phyloP scores from a whole-genome alignment of 2,888 invertebrate genomes.

The Dynastes hyllus region DNA sequence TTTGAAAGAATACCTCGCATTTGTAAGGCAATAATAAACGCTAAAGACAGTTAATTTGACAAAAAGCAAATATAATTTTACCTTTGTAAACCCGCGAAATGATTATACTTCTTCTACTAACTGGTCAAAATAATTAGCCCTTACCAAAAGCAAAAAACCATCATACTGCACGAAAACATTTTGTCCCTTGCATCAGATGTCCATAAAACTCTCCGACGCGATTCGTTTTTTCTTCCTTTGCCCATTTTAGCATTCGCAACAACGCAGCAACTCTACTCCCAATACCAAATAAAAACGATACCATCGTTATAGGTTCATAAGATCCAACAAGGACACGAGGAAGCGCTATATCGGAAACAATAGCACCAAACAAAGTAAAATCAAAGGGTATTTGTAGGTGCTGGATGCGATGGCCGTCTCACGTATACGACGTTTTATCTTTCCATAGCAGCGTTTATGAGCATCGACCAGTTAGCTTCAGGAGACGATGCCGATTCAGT shows the following conservation, averaged over 20 bases:
- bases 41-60: no score
- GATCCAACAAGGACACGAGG: conserved; percentile 22
- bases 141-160: no score
- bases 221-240: no score
- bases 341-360: conserved; percentile 24
- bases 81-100: no score
- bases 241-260: background rate
- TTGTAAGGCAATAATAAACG: no score
- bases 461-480: background rate
- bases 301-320: conserved; percentile 1
- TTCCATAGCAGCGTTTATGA: background rate
- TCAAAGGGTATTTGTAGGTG: conserved; percentile 31
- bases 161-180: no score
- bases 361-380: conserved; percentile 29
- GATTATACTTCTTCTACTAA: no score
- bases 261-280: background rate
- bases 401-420: conserved; percentile 1
- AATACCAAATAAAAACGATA: conserved; percentile 2
- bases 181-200: no score
- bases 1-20: no score
- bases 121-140: no score
- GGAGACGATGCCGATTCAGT: conserved; percentile 25
- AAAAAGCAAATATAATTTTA: no score
- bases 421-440: background rate
- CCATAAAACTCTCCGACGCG: no score